Base-by-base conservation (phyloP, 2,797 vertebrate species). In the Cichlasoma orientale region DNA sequence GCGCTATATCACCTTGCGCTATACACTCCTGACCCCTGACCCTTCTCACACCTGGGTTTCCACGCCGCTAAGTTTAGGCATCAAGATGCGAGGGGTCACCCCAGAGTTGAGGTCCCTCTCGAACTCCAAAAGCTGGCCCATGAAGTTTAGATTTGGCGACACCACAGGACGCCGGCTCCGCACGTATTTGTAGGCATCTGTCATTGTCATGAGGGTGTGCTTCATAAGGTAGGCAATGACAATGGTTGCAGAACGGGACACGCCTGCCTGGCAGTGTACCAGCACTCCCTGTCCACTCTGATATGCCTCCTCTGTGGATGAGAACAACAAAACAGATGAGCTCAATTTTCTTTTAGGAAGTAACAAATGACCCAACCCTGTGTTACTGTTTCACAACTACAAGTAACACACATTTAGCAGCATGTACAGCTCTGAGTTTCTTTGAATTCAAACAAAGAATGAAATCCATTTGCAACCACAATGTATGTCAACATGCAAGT, bases 171-270 rank as follows among this genome's bases (percentile, higher is more conserved):
- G 95, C 1, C 96, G 95, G 25, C 96, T 95, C 77, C 96, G 93
- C 72, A 97, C 96, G 7, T 96, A 97, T 80, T 97, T 97, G 93
- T 97, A 97, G 88, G 96, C 96, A 21, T 97, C 97, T 5, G 96
- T 96, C 96, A 97, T 97, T 80, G 97, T 97, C 97, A 97, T 97
- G 81, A 96, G 95, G 50, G 96, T 97, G 96, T 97, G 97, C 94
- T 97, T 97, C 97, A 97, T 97, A 83, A 97, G 93, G 91, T 97
- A 97, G 82, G 97, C 97, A 75, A 97, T 97, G 89, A 96, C 96
- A 16, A 97, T 95, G 82, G 97, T 97, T 12, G 96, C 97, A 4
- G 97, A 97, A 63, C 97, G 96, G 16, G 97, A 97, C 78, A 97
- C 96, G 0, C 97, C 97, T 1, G 97, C 97, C 91, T 97, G 97